A percentile compares a stretch with the other conserved stretches of the same genome.
These are phyloP conservation scores for Poecile atricapillus DNA, from an alignment of 2,113 vertebrate species.

Conservation along the genomic window DNA sequence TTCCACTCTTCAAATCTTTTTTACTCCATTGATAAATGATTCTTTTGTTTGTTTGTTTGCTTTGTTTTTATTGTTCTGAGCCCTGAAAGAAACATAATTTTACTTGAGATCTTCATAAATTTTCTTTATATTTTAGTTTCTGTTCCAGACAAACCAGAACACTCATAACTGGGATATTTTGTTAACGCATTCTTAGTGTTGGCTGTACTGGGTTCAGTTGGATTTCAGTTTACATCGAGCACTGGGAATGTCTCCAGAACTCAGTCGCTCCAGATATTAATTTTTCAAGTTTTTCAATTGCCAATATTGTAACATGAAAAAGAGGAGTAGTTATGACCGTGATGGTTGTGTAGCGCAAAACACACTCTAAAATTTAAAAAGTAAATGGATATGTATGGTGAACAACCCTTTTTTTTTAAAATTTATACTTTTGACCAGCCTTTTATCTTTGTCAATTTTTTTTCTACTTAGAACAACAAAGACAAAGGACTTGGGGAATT, in stretches of 20 bases:
- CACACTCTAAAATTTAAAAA: not conserved
- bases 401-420: rapidly evolving
- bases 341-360: not conserved
- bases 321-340: not conserved
- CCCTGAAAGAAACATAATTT: not conserved
- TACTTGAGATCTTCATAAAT: not conserved
- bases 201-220: not conserved
- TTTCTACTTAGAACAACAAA: not conserved
- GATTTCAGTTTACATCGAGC: not conserved
- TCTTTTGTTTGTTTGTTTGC: not conserved
- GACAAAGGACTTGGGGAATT: not conserved
- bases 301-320: not conserved
- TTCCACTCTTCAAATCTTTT: not conserved
- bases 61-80: not conserved
- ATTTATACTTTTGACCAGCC: not conserved
- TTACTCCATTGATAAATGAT: not conserved
- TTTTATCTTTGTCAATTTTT: not conserved
- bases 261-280: not conserved
- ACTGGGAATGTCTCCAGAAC: not conserved
- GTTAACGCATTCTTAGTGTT: not conserved
- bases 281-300: not conserved
- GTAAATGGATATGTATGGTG: not conserved
- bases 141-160: not conserved
- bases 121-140: not conserved
- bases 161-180: not conserved